These are phyloP conservation scores for Galerucella nymphaeae DNA, from an alignment of 2,888 invertebrate species.

Conservation along the genomic window DNA sequence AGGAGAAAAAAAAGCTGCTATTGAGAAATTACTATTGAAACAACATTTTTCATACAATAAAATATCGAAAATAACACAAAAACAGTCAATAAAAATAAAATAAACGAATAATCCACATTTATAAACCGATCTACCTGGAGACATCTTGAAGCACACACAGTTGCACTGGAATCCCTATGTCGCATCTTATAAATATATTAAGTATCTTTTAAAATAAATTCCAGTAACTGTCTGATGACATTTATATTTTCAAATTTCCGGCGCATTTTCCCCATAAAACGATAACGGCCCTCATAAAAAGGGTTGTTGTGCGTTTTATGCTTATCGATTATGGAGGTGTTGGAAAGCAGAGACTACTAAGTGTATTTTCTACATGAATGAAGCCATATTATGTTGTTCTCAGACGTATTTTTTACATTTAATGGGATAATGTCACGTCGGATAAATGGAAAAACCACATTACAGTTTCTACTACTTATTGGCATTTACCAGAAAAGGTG, in stretches of 20 bases:
- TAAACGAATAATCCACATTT: too few species aligned
- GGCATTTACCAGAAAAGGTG: neutral
- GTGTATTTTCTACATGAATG: slow-evolving; percentile 37
- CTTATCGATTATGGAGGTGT: slow-evolving; percentile 40
- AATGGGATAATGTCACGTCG: slow-evolving; percentile 51
- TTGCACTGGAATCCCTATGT: too few species aligned
- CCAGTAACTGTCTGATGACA: neutral
- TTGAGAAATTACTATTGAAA: too few species aligned
- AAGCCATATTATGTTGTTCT: slow-evolving; percentile 48
- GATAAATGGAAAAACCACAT: slow-evolving; percentile 53
- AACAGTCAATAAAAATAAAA: too few species aligned
- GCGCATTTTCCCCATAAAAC: slow-evolving; percentile 4
- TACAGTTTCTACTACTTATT: slow-evolving; percentile 30
- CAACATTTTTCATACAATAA: too few species aligned
- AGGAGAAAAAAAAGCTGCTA: too few species aligned
- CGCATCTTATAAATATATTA: too few species aligned
- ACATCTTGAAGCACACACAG: too few species aligned
- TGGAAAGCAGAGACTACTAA: slow-evolving; percentile 27
- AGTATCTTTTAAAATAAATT: slow-evolving; percentile 12
- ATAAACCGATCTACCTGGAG: too few species aligned
- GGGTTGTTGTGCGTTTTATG: slow-evolving; percentile 39
- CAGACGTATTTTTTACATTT: slow-evolving; percentile 53
- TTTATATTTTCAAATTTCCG: neutral
- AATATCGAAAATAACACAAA: too few species aligned
- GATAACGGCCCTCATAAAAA: slow-evolving; percentile 16